Base-by-base conservation (phyloP, 2,888 invertebrate genomes). In the Heliconius sara region DNA sequence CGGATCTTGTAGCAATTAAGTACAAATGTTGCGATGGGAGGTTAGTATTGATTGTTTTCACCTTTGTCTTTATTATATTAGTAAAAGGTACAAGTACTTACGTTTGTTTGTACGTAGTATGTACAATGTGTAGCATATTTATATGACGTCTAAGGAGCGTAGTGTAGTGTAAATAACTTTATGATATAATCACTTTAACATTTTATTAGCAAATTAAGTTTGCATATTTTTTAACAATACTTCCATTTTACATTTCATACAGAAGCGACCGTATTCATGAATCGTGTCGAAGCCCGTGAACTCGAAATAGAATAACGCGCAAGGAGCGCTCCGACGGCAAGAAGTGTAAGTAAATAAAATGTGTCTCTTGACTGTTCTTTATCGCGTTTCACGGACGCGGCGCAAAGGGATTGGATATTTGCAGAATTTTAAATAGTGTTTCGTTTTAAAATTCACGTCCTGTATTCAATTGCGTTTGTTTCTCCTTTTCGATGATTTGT, bases 381-480 rank as follows among this genome's bases (percentile, higher is more conserved):
- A 43, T 65, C 65, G 39, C 43, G 1, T 43, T 27, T 75, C 30
- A 43, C 43, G 39, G 39, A 30, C 9, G 60, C 60, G 60, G 25
- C 34, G 74, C 25, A 75, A 75, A 79, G 57, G 71, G 73, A 68
- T 77, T 78, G 81, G 80, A 81, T 76, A 80, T 80, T 73, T 74
- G 76, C 80, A 68, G 78, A 80, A 78, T 74, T 73, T 80, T 80
- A 80, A 80, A 81, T 80, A 80, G 78, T 68, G 30, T 76, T 70
- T 25, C 52, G 19, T 60, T 81, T 81, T 76, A 76, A 76, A 73
- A 78, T 81, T 80, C 80, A 67, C 76, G 39, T 67, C 76, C 47
- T 73, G 78, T 76, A 73, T 73, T 78, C 81, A 65, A 76, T 77
- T 80, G 80, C 74, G 76, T 39, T 66, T n/a, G 80, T 77, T 80